Evolutionary conservation across 2,797 vertebrate species (phyloP), one percentile per base, ranked within the genome.

Genomic region (Sarcophilus harrisii): DNA sequence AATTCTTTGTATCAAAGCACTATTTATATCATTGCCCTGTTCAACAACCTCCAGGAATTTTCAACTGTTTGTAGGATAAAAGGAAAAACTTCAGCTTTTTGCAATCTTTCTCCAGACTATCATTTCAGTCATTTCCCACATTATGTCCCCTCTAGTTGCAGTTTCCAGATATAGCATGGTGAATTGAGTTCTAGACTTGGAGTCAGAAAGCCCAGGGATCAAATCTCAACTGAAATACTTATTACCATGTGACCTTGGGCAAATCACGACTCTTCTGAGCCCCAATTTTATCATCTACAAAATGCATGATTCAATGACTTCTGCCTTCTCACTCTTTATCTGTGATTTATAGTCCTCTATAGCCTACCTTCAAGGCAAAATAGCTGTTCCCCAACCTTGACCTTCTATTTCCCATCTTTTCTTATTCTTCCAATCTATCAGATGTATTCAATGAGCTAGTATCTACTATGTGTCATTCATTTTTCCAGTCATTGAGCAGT

Each of bases 261-360:
- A 0, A 3, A 0, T 91, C 55, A 1, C 21, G 12, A 13, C 2
- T 24, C 4, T 90, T 57, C 28, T 6, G 30, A 27, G 62, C 0
- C 10, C 30, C 90, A 0, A 0, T 13, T 54, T 95, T 58, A 8
- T 13, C 28, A 2, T 0, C 66, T 59, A 27, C 32, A 13, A 55
- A 87, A 12, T 0, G 54, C 28, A 10, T 1, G 5, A 49, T 49
- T 49, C 45, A 24, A 45, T 45, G 73, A 87, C 38, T 24, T 87
- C 2, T 49, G 1, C 24, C 21, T 87, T 87, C 38, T 87, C 3
- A 87, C 21, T 87, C 38, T 49, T 28, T 12, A 4, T 27, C 38
- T 49, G 11, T 45, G 73, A 87, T 9, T 24, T 27, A 87, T 49
- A 87, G 38, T 49, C 24, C 9, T 45, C 21, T 27, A 27, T 12